A percentile compares a stretch with the other conserved stretches of the same genome.
Conservation (phyloP, 2,113 vertebrate genomes). For the Apodemus sylvaticus region DNA sequence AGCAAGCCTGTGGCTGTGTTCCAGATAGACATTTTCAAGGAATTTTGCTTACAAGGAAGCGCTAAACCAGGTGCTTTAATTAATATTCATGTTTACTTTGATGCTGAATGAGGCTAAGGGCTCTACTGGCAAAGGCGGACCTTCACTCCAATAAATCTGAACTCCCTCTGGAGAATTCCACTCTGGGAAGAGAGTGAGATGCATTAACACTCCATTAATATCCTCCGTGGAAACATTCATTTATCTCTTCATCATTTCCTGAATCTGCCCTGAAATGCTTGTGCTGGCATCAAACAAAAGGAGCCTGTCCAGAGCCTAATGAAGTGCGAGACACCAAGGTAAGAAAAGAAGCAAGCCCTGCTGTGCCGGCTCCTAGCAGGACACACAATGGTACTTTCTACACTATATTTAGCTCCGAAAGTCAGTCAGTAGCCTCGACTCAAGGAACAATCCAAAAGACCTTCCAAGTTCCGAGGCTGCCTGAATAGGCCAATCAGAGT, state of each 20-base stretch:
- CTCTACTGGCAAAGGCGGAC: constrained; percentile 45
- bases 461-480: constrained; percentile 57
- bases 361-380: neutral
- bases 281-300: constrained; percentile 68
- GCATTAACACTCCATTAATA: constrained; percentile 75
- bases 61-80: constrained; percentile 65
- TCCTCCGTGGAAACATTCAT: constrained; percentile 75
- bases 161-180: constrained; percentile 41
- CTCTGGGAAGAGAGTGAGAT: constrained; percentile 61
- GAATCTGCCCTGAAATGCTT: constrained; percentile 72
- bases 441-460: constrained; percentile 54
- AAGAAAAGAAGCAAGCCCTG: constrained; percentile 78
- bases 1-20: constrained; percentile 50
- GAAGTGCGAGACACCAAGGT: constrained; percentile 76
- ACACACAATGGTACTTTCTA: constrained; percentile 44
- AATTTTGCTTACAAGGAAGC: constrained; percentile 58
- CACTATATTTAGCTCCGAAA: constrained; percentile 74
- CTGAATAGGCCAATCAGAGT: constrained; percentile 42
- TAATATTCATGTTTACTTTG: constrained; percentile 68
- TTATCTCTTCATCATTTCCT: constrained; percentile 75
- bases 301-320: constrained; percentile 70
- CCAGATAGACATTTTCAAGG: constrained; percentile 64
- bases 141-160: constrained; percentile 53
- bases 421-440: constrained; percentile 56
- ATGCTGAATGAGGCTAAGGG: constrained; percentile 67